phyloP scores from a whole-genome alignment of 2,888 invertebrate genomes.

The Miltochrista miniata region DNA sequence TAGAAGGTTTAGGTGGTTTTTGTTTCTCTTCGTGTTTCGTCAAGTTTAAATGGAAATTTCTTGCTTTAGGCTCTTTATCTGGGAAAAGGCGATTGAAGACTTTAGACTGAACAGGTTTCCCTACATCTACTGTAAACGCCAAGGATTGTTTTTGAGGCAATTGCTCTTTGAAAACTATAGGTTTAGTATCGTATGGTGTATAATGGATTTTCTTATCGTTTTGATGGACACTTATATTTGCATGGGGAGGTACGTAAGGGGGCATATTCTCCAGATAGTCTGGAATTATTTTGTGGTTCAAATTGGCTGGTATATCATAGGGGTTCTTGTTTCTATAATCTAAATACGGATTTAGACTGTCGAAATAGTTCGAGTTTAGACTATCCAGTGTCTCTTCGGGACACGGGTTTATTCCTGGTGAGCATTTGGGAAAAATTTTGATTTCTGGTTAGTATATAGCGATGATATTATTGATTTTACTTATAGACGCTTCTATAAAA shows the following conservation, averaged over 20 bases:
- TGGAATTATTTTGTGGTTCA: slow-evolving; percentile 68
- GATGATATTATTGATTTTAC: slow-evolving; percentile 21
- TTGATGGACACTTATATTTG: slow-evolving; percentile 46
- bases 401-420: slow-evolving; percentile 62
- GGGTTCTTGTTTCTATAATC: slow-evolving; percentile 77
- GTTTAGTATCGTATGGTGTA: slow-evolving; percentile 52
- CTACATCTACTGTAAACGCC: slow-evolving; percentile 68
- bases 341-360: slow-evolving; percentile 69
- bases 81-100: slow-evolving; percentile 76
- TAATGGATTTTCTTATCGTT: slow-evolving; percentile 55
- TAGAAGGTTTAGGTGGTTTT: slow-evolving; percentile 62
- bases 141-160: slow-evolving; percentile 52
- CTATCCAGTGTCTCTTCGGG: slow-evolving; percentile 74
- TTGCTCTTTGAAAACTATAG: slow-evolving; percentile 66
- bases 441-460: slow-evolving; percentile 38
- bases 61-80: slow-evolving; percentile 60
- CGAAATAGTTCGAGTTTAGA: slow-evolving; percentile 71
- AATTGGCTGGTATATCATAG: slow-evolving; percentile 79
- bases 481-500: slow-evolving; percentile 23
- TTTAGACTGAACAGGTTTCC: slow-evolving; percentile 64
- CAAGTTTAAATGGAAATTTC: slow-evolving; percentile 72
- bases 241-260: slow-evolving; percentile 77
- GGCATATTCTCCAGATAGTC: slow-evolving; percentile 57
- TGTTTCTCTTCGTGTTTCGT: slow-evolving; percentile 63
- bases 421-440: slow-evolving; percentile 56